Percentiles rank a stretch among this genome's conserved stretches.
Conservation (phyloP, 1,140 invertebrate genomes). For the Adelges cooleyi region DNA sequence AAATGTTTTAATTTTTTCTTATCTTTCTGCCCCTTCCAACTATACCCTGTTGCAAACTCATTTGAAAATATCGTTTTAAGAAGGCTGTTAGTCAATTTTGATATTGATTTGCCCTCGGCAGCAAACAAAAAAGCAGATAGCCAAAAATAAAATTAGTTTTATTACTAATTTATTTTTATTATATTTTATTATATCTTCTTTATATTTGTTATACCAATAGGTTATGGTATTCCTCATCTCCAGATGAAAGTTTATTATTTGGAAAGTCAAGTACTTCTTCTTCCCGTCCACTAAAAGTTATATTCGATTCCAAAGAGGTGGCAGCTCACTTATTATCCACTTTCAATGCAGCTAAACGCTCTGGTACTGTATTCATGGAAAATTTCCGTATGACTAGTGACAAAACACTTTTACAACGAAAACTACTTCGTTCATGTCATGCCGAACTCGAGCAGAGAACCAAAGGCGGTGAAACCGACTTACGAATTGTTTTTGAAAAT, state of each 20-base stretch:
- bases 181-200: too few relatives aligned
- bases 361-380: too few relatives aligned
- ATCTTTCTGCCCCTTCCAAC: not conserved
- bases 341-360: too few relatives aligned
- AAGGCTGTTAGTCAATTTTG: not conserved
- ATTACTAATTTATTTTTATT: too few relatives aligned
- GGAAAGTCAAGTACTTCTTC: not conserved
- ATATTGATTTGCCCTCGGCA: not conserved
- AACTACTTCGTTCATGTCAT: not conserved
- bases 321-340: too few relatives aligned
- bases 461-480: not conserved
- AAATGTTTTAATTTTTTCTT: not conserved
- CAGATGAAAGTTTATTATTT: too few relatives aligned
- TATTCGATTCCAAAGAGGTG: too few relatives aligned
- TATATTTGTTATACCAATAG: too few relatives aligned
- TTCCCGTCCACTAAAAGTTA: too few relatives aligned
- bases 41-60: not conserved
- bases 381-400: not conserved
- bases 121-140: not conserved
- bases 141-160: not conserved
- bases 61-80: not conserved
- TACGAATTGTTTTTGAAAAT: not conserved
- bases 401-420: not conserved
- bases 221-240: too few relatives aligned
- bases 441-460: not conserved